These are phyloP conservation scores for Syngnathoides biaculeatus DNA, from an alignment of 2,113 vertebrate genomes.

Conservation along the genomic window DNA sequence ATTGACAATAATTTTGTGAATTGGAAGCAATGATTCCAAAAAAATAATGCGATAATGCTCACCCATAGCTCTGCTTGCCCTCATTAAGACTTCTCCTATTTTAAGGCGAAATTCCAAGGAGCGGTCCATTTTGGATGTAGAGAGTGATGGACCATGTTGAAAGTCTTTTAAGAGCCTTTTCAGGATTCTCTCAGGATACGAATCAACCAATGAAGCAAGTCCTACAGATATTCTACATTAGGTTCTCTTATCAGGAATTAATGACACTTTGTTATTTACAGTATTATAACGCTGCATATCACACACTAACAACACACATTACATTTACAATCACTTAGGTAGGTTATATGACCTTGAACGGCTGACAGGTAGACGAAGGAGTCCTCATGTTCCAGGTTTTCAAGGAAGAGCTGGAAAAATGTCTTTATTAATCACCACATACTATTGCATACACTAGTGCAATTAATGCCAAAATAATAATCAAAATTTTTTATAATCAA, in stretches of 20 bases:
- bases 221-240: constrained; percentile 64
- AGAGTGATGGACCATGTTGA: constrained; percentile 12
- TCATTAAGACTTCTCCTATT: constrained; percentile 91
- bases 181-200: constrained; percentile 80
- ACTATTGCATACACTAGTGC: neutral
- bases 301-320: neutral
- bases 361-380: constrained; percentile 94
- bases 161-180: constrained; percentile 79
- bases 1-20: neutral
- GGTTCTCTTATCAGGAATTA: neutral
- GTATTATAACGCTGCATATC: neutral
- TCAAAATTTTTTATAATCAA: too few relatives aligned
- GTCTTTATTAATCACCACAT: constrained; percentile 12
- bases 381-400: constrained; percentile 89
- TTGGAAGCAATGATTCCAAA: neutral
- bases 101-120: constrained; percentile 83
- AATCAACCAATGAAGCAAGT: constrained; percentile 78
- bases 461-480: neutral
- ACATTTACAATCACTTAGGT: neutral
- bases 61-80: constrained; percentile 84
- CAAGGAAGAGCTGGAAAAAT: constrained; percentile 82
- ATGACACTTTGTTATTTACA: neutral
- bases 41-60: constrained; percentile 51
- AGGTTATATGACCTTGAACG: constrained; percentile 84
- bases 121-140: constrained; percentile 27